These are phyloP conservation scores for Aphidius ervi DNA, from an alignment of 1,140 invertebrate genomes.

Conservation along the genomic window DNA sequence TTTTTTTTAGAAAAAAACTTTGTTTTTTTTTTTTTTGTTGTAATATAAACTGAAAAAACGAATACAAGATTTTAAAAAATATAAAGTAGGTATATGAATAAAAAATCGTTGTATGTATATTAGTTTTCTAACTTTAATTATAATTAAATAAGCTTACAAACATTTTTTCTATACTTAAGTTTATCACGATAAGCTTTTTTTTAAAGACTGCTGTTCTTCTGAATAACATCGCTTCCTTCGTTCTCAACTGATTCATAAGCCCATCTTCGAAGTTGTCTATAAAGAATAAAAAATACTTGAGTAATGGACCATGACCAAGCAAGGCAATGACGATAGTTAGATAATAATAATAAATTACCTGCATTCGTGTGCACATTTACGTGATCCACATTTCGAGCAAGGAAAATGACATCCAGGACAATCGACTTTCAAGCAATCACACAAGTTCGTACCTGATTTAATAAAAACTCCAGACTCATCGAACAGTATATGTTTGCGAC, in stretches of 20 bases:
- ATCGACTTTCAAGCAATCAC: constrained; percentile 68
- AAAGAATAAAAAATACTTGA: constrained; percentile 21
- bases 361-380: constrained; percentile 64
- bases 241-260: constrained; percentile 44
- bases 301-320: neutral
- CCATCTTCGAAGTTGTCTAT: constrained; percentile 46
- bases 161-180: too few species aligned
- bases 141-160: too few species aligned
- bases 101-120: too few species aligned
- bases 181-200: too few species aligned
- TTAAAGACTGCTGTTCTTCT: constrained; percentile 26
- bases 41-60: too few species aligned
- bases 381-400: constrained; percentile 66
- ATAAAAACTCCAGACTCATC: constrained; percentile 47
- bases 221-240: constrained; percentile 42
- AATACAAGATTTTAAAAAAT: too few species aligned
- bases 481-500: constrained; percentile 39
- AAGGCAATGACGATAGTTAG: neutral
- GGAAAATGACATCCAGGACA: constrained; percentile 79
- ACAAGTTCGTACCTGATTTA: constrained; percentile 63
- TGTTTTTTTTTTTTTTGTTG: too few species aligned
- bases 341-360: constrained; percentile 38
- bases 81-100: too few species aligned
- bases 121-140: too few species aligned
- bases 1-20: too few species aligned